Base-by-base conservation (phyloP, 2,113 vertebrate species). In the Cyprinodon brontotheroides region DNA sequence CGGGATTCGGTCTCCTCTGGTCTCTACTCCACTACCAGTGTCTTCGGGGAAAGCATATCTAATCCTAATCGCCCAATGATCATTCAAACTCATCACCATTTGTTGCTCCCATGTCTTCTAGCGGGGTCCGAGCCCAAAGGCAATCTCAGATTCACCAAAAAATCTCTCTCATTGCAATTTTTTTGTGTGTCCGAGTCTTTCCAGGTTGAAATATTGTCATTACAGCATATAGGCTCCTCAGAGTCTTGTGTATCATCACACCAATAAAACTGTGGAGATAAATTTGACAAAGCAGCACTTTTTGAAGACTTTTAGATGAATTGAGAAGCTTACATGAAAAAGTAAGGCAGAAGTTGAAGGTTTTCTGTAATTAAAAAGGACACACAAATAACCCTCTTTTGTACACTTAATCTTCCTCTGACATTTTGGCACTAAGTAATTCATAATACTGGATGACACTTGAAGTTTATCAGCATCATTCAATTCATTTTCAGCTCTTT, bases 381-480 rank as follows among this genome's bases (percentile, higher is more conserved):
- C 4, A 50, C 63, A 57, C 17, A 73, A 85, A 79, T 80, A 76
- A 78, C 69, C 67, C 4, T 38, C 69, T 73, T 68, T 78, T 68
- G 37, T 20, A 60, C 69, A 37, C 43, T 59, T 87, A 88, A 85
- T 88, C 78, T 82, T 72, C 59, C 29, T 41, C 29, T 86, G 82
- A 87, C 79, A 83, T 80, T 84, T 87, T 47, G 1, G 78, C 66
- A 85, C 50, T 74, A 80, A 85, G 63, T 74, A 76, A 81, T 77
- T 86, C 29, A 81, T 76, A 66, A 74, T 41, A 36, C 65, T 47
- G 64, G 39, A 72, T 80, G 75, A 78, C 61, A 81, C 74, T 79
- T 68, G 22, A 59, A 79, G 70, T 87, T 90, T 73, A 89, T 86
- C 83, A 82, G 78, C 72, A 68, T 29, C 72, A 68, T 29, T 37